Evolutionary conservation across 2,888 invertebrate species (phyloP).

Genomic region (Pseudococcus longispinus): DNA sequence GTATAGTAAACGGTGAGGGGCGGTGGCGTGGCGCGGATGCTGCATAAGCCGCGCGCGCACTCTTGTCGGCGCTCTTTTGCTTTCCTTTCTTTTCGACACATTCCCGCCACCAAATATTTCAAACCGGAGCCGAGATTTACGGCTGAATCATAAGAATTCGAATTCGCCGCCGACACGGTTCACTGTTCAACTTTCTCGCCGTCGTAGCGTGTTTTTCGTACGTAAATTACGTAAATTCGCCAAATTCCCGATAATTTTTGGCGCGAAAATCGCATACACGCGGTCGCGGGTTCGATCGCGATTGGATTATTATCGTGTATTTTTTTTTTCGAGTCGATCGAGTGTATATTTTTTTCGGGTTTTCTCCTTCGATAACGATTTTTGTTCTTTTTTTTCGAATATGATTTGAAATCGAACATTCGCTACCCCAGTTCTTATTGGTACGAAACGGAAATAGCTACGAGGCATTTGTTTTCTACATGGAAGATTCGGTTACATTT

Average conservation of each 20-base stretch:
- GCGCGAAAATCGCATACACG: constrained; percentile 19
- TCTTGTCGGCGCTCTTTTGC: not conserved
- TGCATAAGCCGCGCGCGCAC: not conserved
- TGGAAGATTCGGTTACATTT: constrained; percentile 7
- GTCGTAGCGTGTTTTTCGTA: not conserved
- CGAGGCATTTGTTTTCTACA: not conserved
- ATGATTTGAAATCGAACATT: constrained; percentile 14
- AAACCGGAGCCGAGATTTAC: constrained; percentile 53
- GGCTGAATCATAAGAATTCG: constrained; percentile 41
- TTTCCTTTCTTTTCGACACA: constrained; percentile 28
- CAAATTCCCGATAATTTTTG: not conserved
- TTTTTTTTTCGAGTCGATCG: not conserved
- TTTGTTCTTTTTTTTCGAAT: not conserved
- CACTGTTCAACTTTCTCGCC: constrained; percentile 19
- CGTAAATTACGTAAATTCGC: not conserved
- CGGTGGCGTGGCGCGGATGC: not conserved
- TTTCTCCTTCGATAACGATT: not conserved
- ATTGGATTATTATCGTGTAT: not conserved
- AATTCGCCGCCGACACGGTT: constrained; percentile 47
- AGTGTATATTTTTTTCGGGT: not conserved
- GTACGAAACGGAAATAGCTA: not conserved
- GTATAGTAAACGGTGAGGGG: not conserved
- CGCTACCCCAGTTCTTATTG: not conserved
- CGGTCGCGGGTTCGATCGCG: not conserved
- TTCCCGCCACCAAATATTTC: constrained; percentile 23